Evolutionary conservation across 2,888 invertebrate genomes (phyloP).

Genomic region (Masnerella sp.): DNA sequence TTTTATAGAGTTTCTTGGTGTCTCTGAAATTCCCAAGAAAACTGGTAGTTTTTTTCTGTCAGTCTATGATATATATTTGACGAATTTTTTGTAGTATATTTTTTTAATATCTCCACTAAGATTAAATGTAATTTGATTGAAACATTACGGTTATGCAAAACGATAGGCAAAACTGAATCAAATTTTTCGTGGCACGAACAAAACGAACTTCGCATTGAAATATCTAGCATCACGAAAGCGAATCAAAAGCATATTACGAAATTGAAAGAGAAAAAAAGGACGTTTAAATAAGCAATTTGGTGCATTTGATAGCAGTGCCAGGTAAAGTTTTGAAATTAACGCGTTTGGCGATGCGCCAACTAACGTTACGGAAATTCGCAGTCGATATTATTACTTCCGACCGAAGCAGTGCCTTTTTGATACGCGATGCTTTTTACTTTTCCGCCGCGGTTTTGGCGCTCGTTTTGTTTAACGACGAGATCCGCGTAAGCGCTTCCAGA

Average conservation of each 20-base stretch:
- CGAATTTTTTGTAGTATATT: too few relatives aligned
- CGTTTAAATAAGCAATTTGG: conserved; percentile 53
- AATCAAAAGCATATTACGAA: conserved; percentile 46
- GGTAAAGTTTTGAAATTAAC: conserved; percentile 53
- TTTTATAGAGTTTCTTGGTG: too few relatives aligned
- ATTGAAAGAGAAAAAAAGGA: conserved; percentile 50
- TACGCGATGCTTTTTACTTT: neutral
- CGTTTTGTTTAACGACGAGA: too few relatives aligned
- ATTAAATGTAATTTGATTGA: neutral
- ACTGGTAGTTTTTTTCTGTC: too few relatives aligned
- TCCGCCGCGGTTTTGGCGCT: neutral
- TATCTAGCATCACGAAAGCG: conserved; percentile 32
- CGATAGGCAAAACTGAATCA: neutral
- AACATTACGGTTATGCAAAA: neutral
- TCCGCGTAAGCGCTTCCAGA: too few relatives aligned
- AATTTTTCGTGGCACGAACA: conserved; percentile 1
- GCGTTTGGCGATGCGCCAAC: conserved; percentile 47
- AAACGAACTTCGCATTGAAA: conserved; percentile 23
- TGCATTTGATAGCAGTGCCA: conserved; percentile 43
- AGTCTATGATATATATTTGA: too few relatives aligned
- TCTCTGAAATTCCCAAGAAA: too few relatives aligned
- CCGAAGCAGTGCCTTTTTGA: conserved; percentile 29
- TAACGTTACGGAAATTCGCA: conserved; percentile 42
- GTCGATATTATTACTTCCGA: conserved; percentile 50
- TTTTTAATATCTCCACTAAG: too few relatives aligned